Percentiles rank a stretch among this genome's conserved stretches.
Conservation (phyloP, 2,113 vertebrate genomes). For the Noturus placidus region DNA sequence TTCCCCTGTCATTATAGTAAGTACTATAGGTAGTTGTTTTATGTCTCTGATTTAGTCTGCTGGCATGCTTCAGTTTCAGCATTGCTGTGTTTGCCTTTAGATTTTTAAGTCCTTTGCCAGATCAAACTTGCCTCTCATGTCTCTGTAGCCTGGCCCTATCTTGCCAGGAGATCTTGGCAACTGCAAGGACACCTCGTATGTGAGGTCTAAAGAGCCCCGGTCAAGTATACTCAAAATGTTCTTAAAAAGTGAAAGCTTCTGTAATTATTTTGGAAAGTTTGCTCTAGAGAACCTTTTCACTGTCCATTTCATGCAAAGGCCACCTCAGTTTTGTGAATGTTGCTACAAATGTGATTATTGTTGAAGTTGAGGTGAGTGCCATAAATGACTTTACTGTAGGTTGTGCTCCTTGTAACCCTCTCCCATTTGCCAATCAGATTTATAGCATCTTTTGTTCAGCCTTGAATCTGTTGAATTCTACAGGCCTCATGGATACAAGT, state of each 20-base stretch:
- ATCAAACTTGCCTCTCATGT: conserved; percentile 17
- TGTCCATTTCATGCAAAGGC: not conserved
- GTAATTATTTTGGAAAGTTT: not conserved
- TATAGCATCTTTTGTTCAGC: not conserved
- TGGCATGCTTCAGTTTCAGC: not conserved
- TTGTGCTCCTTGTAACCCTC: conserved; percentile 60
- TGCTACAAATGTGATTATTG: not conserved
- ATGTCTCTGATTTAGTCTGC: not conserved
- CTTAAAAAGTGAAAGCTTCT: not conserved
- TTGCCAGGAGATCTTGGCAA: conserved; percentile 24
- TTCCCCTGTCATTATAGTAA: not conserved
- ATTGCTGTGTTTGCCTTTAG: conserved; percentile 2
- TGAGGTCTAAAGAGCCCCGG: not conserved
- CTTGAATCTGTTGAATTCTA: not conserved
- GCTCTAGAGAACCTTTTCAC: not conserved
- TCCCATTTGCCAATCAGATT: not conserved
- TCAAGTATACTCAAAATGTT: not conserved
- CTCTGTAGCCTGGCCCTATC: conserved; percentile 25
- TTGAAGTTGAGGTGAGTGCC: not conserved
- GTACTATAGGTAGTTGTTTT: not conserved
- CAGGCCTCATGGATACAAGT: not conserved
- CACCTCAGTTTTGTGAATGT: not conserved
- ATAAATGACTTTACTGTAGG: conserved; percentile 40
- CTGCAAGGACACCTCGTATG: not conserved
- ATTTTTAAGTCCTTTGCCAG: not conserved